A percentile compares a stretch with the other conserved stretches of the same genome.
Evolutionary conservation across 2,888 invertebrate genomes (phyloP).

Genomic region (Dioctria rufipes): DNA sequence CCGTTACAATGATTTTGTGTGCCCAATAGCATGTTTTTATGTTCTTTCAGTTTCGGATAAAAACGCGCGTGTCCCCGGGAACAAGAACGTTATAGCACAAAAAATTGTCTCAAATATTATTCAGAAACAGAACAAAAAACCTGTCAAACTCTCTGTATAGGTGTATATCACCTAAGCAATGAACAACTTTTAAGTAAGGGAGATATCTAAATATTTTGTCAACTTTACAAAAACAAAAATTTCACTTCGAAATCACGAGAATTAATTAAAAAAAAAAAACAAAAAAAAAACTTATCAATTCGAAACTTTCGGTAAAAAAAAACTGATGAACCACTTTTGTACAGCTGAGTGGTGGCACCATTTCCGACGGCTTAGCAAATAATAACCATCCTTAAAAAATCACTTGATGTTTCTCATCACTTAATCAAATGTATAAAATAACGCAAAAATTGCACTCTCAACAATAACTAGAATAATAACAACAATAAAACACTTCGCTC

Average conservation of each 20-base stretch:
- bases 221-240: not conserved
- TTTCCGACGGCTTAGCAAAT: slow-evolving; percentile 30
- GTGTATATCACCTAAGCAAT: not conserved
- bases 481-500: not conserved
- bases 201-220: too few relatives aligned
- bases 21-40: slow-evolving; percentile 63
- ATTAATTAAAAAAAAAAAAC: too few relatives aligned
- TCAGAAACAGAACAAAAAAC: slow-evolving; percentile 2
- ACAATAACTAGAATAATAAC: not conserved
- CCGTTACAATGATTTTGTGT: slow-evolving; percentile 65
- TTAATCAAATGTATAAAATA: not conserved
- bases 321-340: slow-evolving; percentile 32
- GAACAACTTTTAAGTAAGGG: not conserved
- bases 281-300: slow-evolving; percentile 27
- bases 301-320: not conserved
- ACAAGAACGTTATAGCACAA: not conserved
- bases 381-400: not conserved
- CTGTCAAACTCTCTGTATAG: not conserved
- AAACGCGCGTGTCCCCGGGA: slow-evolving; percentile 22
- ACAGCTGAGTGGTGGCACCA: not conserved
- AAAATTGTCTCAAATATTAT: slow-evolving; percentile 21
- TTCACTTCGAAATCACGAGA: not conserved
- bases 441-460: not conserved
- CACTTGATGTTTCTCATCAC: slow-evolving; percentile 28
- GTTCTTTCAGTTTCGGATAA: slow-evolving; percentile 40